phyloP scores from a whole-genome alignment of 2,113 vertebrate species.

The Pterocles gutturalis region DNA sequence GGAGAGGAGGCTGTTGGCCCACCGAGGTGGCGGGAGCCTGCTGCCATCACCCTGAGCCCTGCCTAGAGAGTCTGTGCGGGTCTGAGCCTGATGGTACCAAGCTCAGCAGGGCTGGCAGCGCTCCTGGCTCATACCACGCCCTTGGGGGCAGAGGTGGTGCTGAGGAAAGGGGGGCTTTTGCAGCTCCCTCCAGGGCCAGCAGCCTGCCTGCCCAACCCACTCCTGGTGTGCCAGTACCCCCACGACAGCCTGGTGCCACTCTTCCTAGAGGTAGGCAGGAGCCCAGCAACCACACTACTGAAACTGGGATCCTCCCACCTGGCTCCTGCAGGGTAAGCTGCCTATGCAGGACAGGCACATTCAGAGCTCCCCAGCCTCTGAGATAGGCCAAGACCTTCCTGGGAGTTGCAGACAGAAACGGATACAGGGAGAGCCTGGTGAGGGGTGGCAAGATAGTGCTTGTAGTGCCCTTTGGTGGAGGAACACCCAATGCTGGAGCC shows the following conservation, averaged over 20 bases:
- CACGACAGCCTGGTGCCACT: neutral
- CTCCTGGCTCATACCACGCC: accelerated
- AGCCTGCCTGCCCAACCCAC: neutral
- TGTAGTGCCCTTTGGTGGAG: neutral
- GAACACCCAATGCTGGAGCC: neutral
- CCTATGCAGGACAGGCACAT: neutral
- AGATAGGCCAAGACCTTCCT: neutral
- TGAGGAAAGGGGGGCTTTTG: neutral
- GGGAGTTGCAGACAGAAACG: neutral
- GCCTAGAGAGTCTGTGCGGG: neutral
- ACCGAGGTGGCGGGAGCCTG: neutral
- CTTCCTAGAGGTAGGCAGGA: neutral
- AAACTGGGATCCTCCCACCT: neutral
- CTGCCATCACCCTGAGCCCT: neutral
- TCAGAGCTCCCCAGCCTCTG: neutral
- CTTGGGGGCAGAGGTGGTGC: neutral
- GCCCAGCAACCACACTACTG: neutral
- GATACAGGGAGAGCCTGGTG: neutral
- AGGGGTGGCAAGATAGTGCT: neutral
- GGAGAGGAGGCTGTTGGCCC: neutral
- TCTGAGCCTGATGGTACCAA: neutral
- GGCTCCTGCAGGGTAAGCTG: neutral
- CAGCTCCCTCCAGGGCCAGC: neutral
- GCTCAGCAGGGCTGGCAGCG: neutral
- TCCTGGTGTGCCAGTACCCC: neutral